These are phyloP conservation scores for Luffia ferchaultella DNA, from an alignment of 2,888 invertebrate species.

Conservation along the genomic window DNA sequence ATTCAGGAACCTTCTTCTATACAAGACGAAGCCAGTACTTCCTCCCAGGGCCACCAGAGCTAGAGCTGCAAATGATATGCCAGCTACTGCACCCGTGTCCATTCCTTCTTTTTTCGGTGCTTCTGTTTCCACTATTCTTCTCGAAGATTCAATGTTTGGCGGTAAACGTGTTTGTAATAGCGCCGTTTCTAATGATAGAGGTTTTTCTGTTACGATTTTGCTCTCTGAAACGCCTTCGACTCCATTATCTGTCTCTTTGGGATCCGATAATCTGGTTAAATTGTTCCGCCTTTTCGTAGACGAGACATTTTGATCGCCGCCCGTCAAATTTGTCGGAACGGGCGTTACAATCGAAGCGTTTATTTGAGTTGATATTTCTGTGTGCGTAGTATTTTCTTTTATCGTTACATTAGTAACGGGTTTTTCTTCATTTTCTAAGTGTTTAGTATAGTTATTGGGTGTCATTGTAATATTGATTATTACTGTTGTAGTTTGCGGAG, in stretches of 20 bases:
- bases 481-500: constrained; percentile 18
- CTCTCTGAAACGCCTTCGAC: constrained; percentile 40
- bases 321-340: constrained; percentile 27
- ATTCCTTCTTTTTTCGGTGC: constrained; percentile 32
- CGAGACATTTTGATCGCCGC: constrained; percentile 32
- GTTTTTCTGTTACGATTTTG: constrained; percentile 51
- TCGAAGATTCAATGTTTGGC: constrained; percentile 46
- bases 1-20: constrained; percentile 77
- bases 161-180: constrained; percentile 48
- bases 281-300: constrained; percentile 36
- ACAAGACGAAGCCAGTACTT: constrained; percentile 72
- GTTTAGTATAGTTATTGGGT: constrained; percentile 14
- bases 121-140: constrained; percentile 37
- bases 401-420: constrained; percentile 2
- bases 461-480: constrained; percentile 1
- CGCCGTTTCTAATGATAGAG: constrained; percentile 49
- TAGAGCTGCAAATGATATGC: constrained; percentile 73
- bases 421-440: constrained; percentile 19
- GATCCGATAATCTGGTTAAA: constrained; percentile 25
- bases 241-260: constrained; percentile 30
- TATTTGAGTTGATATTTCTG: background rate
- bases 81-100: constrained; percentile 71
- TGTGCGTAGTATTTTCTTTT: background rate
- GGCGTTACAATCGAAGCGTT: background rate
- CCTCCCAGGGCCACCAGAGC: constrained; percentile 70